Percentiles rank a stretch among this genome's conserved stretches.
Evolutionary conservation across 2,113 vertebrate species (phyloP).

Genomic region (Thermophis baileyi): DNA sequence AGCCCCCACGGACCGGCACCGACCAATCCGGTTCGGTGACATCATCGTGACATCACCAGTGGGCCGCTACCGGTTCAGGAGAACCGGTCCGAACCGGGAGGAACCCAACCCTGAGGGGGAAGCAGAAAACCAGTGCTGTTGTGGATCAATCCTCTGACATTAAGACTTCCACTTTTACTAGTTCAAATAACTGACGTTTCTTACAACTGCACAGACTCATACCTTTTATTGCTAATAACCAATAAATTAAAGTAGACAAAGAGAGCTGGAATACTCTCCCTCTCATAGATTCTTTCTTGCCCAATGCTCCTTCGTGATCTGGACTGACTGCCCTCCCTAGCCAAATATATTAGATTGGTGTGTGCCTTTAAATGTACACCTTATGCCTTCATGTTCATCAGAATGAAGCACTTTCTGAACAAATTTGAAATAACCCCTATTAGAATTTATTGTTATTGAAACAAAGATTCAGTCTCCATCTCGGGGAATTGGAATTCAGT

Average conservation of each 20-base stretch:
- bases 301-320: neutral
- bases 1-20: too few species aligned
- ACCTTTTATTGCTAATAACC: neutral
- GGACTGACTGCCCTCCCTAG: neutral
- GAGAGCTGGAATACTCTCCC: neutral
- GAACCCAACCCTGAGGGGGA: too few species aligned
- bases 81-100: too few species aligned
- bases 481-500: neutral
- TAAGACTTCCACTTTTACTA: neutral
- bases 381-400: neutral
- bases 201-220: neutral
- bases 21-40: too few species aligned
- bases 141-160: neutral
- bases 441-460: neutral
- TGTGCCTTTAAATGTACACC: neutral
- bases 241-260: neutral
- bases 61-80: too few species aligned
- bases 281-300: neutral
- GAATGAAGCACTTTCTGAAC: neutral
- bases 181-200: neutral
- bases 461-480: neutral
- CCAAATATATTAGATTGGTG: neutral
- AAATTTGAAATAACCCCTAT: neutral
- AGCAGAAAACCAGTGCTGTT: neutral
- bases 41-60: too few species aligned